Percentiles rank a stretch among this genome's conserved stretches.
Evolutionary conservation across 2,888 invertebrate species (phyloP).

Genomic region (Euclidia mi): DNA sequence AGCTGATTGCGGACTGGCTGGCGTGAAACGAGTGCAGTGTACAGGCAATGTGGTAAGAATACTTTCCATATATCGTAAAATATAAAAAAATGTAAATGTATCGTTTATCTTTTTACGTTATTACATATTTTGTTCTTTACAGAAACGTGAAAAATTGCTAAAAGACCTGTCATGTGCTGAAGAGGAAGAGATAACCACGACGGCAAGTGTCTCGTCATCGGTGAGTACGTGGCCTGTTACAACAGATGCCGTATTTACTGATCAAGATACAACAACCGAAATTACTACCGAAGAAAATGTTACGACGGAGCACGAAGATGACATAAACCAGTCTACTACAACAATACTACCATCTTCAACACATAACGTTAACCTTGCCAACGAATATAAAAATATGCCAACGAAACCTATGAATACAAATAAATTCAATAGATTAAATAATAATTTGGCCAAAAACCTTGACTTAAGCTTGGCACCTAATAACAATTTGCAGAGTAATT

Average conservation of each 20-base stretch:
- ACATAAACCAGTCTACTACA: constrained; percentile 62
- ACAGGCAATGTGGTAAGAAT: constrained; percentile 92
- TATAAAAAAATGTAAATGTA: too few relatives aligned
- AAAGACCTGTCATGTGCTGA: constrained; percentile 90
- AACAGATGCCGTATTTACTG: constrained; percentile 65
- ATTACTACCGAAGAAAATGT: constrained; percentile 68
- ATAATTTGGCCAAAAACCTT: constrained; percentile 61
- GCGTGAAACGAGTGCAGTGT: constrained; percentile 93
- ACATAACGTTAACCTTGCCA: constrained; percentile 37
- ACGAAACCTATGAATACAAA: constrained; percentile 43
- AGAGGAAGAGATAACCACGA: constrained; percentile 79
- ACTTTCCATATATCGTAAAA: too few relatives aligned
- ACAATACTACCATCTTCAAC: constrained; percentile 57
- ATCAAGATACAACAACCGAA: constrained; percentile 72
- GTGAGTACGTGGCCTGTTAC: constrained; percentile 63
- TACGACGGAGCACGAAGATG: constrained; percentile 71
- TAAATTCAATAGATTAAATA: constrained; percentile 55
- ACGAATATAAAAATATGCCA: constrained; percentile 39
- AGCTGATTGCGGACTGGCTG: constrained; percentile 93
- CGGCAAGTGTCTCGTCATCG: constrained; percentile 58
- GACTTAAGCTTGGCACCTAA: constrained; percentile 63
- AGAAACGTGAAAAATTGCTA: constrained; percentile 91
- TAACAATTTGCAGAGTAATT: constrained; percentile 79
- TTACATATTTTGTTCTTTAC: constrained; percentile 51
- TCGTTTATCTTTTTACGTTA: background rate